These are phyloP conservation scores for Hylaeus volcanicus DNA, from an alignment of 1,140 invertebrate species.

Conservation along the genomic window DNA sequence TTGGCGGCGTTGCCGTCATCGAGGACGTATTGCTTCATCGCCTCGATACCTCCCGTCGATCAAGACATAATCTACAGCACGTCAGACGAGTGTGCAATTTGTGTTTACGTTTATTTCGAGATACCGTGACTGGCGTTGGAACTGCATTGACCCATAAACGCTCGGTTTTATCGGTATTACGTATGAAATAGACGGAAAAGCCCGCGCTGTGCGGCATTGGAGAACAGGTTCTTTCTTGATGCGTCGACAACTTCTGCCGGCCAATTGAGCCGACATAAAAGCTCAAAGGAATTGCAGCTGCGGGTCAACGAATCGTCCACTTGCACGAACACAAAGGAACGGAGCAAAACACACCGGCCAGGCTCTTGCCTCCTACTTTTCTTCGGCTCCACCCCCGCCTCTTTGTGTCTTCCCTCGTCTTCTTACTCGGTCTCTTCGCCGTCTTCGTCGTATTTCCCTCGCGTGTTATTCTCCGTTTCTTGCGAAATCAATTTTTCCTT, in stretches of 20 bases:
- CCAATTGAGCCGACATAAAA: slow-evolving; percentile 43
- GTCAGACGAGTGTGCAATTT: neutral
- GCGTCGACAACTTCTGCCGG: slow-evolving; percentile 33
- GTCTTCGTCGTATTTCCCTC: neutral
- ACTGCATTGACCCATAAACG: neutral
- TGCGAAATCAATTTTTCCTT: slow-evolving; percentile 13
- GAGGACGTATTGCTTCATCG: slow-evolving; percentile 4
- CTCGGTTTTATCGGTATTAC: slow-evolving; percentile 16
- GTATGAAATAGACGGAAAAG: slow-evolving; percentile 15
- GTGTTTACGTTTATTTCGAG: neutral
- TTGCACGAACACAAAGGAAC: slow-evolving; percentile 33
- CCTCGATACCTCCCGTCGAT: neutral
- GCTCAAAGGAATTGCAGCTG: slow-evolving; percentile 34
- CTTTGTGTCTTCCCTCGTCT: neutral
- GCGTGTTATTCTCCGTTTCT: slow-evolving; percentile 2
- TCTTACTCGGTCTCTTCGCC: neutral
- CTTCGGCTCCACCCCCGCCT: neutral
- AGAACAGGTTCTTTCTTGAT: slow-evolving; percentile 6
- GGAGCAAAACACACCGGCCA: neutral
- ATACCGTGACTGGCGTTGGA: neutral
- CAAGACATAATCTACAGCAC: neutral
- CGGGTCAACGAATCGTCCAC: slow-evolving; percentile 45
- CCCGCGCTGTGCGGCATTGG: neutral
- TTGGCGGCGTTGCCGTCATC: neutral
- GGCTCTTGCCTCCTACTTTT: neutral